Percentiles rank a stretch among this genome's conserved stretches.
Conservation (phyloP, 2,113 vertebrate species). For the Platysteira castanea region DNA sequence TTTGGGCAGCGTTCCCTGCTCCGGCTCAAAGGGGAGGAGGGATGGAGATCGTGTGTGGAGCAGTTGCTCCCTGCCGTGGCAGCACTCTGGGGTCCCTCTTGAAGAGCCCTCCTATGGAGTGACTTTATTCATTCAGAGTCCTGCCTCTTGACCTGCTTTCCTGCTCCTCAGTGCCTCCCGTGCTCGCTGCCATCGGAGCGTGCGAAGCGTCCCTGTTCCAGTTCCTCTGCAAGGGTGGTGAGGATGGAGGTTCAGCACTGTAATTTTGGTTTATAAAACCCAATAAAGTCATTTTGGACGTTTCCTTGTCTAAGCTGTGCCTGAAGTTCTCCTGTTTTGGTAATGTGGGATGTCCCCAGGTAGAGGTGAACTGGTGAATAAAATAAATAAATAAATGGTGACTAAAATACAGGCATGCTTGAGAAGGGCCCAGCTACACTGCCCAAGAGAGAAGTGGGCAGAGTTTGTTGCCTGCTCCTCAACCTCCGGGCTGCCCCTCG, state of each 20-base stretch:
- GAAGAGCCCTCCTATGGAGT: neutral
- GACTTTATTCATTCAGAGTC: neutral
- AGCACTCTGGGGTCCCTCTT: neutral
- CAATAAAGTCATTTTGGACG: neutral
- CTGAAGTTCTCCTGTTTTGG: neutral
- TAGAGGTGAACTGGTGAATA: neutral
- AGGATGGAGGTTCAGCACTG: neutral
- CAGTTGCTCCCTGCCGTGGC: neutral
- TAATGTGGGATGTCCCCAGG: neutral
- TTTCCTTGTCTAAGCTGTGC: neutral
- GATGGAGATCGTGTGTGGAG: neutral
- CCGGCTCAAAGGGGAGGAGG: neutral
- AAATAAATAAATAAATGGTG: neutral
- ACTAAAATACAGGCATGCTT: neutral
- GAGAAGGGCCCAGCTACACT: neutral
- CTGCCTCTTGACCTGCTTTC: conserved; percentile 17
- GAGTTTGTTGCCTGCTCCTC: neutral
- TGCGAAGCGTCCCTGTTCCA: neutral
- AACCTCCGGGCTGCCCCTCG: fast-evolving
- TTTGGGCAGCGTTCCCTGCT: neutral
- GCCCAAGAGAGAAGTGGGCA: neutral
- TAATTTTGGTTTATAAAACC: neutral
- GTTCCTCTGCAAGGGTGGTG: neutral
- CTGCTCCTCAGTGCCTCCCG: neutral
- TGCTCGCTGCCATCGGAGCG: neutral